Percentiles rank a stretch among this genome's conserved stretches.
Evolutionary conservation across 1,140 invertebrate genomes (phyloP).

Genomic region (Akabosia matsudoensis): DNA sequence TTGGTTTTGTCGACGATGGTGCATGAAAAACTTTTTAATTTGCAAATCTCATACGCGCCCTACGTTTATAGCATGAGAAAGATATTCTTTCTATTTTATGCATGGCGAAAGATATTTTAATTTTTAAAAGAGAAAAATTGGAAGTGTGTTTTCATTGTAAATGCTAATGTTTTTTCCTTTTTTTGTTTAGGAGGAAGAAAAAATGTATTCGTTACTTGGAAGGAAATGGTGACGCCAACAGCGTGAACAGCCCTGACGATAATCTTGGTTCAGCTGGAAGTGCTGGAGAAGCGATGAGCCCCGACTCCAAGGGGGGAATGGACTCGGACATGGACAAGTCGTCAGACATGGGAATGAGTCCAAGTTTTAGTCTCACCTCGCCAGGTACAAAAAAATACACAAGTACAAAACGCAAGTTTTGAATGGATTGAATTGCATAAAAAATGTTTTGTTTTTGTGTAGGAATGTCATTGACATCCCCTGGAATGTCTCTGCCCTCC

Average conservation of each 20-base stretch:
- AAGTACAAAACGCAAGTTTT: too few relatives aligned
- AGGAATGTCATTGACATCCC: conserved; percentile 59
- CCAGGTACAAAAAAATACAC: conserved; percentile 35
- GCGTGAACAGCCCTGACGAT: conserved; percentile 52
- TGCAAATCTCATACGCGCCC: too few relatives aligned
- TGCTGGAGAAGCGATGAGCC: conserved; percentile 60
- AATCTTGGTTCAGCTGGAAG: conserved; percentile 71
- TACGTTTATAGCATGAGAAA: too few relatives aligned
- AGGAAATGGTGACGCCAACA: conserved; percentile 61
- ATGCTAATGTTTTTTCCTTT: too few relatives aligned
- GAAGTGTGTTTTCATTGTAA: too few relatives aligned
- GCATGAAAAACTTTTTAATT: too few relatives aligned
- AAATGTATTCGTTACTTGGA: conserved; percentile 94
- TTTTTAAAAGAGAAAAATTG: too few relatives aligned
- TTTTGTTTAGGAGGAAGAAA: conserved; percentile 86
- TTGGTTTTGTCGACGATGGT: too few relatives aligned
- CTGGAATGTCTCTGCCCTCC: conserved; percentile 56
- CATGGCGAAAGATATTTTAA: too few relatives aligned
- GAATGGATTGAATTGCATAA: not conserved
- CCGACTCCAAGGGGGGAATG: conserved; percentile 59
- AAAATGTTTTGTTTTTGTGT: not conserved
- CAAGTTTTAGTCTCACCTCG: conserved; percentile 58
- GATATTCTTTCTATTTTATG: too few relatives aligned
- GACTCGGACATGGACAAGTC: conserved; percentile 59
- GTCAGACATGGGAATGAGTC: conserved; percentile 47